phyloP scores from a whole-genome alignment of 1,140 invertebrate species.

The Cataglyphis hispanica region DNA sequence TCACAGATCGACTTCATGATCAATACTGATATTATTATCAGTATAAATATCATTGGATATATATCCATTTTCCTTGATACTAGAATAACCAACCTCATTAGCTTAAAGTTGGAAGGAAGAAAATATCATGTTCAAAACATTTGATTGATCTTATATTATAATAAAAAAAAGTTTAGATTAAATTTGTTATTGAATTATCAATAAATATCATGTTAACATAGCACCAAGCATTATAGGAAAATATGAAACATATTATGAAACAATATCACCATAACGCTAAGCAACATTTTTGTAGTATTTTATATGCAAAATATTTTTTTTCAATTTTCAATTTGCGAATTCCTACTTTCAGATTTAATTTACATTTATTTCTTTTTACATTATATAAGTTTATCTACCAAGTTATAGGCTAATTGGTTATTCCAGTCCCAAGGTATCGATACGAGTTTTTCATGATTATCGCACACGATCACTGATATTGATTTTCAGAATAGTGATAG shows the following conservation, averaged over 20 bases:
- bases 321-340: background rate
- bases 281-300: background rate
- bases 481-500: constrained; percentile 26
- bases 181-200: background rate
- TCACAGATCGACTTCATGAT: constrained; percentile 8
- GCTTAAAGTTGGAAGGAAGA: constrained; percentile 9
- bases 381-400: constrained; percentile 22
- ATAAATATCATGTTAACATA: background rate
- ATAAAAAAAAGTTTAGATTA: background rate
- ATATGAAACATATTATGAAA: background rate
- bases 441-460: constrained; percentile 15
- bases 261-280: background rate
- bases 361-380: background rate
- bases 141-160: background rate
- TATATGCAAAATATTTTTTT: background rate
- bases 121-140: background rate
- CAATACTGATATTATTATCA: constrained; percentile 15
- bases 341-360: background rate
- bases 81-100: constrained; percentile 7
- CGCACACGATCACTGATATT: constrained; percentile 20
- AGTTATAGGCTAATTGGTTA: constrained; percentile 38
- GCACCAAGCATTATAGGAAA: background rate
- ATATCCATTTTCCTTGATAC: background rate
- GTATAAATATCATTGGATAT: constrained; percentile 29
- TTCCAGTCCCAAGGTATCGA: constrained; percentile 24